phyloP scores from a whole-genome alignment of 2,113 vertebrate genomes.

The Dasypus novemcinctus region DNA sequence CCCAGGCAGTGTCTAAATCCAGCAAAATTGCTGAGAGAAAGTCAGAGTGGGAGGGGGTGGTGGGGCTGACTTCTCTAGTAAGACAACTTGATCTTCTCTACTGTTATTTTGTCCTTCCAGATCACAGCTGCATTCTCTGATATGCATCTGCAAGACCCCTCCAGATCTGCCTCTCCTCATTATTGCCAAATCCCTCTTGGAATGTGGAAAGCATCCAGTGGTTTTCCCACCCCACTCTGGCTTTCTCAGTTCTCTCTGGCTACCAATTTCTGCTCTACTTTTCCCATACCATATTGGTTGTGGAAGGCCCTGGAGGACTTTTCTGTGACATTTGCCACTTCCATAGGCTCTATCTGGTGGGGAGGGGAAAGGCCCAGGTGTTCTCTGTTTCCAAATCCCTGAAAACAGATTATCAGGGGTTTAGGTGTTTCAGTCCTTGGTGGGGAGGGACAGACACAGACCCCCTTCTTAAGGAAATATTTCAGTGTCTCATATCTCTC shows the following conservation, averaged over 20 bases:
- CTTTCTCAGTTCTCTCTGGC: neutral
- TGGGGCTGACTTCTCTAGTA: neutral
- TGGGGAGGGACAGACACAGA: neutral
- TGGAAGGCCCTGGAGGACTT: neutral
- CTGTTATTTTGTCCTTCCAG: neutral
- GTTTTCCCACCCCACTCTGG: neutral
- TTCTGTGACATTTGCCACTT: neutral
- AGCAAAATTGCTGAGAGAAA: neutral
- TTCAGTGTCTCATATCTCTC: neutral
- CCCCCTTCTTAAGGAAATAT: neutral
- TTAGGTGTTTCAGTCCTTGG: neutral
- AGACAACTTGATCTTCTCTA: neutral
- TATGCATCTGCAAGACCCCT: neutral
- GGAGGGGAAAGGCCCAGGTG: neutral
- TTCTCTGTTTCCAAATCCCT: neutral
- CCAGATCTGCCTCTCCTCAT: neutral
- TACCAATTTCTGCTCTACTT: neutral
- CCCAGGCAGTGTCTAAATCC: neutral
- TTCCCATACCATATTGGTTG: neutral
- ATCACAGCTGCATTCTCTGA: neutral
- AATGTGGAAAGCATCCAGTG: neutral
- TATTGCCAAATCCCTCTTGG: neutral
- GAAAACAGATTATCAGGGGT: neutral
- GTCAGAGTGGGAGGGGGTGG: neutral
- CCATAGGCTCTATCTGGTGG: neutral